Percentiles rank a stretch among this genome's conserved stretches.
These are phyloP conservation scores for Metopolophium dirhodum DNA, from an alignment of 1,140 invertebrate species.

Conservation along the genomic window DNA sequence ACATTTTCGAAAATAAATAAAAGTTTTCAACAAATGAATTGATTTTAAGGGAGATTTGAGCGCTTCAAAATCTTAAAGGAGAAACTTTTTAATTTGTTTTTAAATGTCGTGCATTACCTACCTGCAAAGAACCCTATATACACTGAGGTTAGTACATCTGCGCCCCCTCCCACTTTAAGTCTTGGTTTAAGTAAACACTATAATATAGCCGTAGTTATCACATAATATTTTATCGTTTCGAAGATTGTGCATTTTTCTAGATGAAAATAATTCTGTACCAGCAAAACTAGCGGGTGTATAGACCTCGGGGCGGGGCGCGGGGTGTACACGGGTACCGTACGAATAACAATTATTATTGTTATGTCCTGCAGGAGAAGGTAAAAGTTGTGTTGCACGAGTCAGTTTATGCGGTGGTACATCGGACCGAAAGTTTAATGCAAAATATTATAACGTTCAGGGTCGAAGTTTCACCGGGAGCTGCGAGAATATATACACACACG, in stretches of 20 bases:
- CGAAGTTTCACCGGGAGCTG: constrained; percentile 26
- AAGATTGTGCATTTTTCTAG: background rate
- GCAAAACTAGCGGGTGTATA: background rate
- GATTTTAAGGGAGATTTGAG: too few species aligned
- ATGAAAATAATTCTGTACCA: background rate
- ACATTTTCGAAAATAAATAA: too few species aligned
- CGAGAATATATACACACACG: background rate
- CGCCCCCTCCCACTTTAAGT: background rate
- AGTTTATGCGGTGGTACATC: background rate
- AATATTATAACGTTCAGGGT: constrained; percentile 7
- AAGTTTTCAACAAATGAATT: background rate
- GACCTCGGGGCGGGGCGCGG: too few species aligned
- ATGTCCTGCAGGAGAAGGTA: background rate
- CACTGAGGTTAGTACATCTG: background rate
- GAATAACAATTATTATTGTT: background rate
- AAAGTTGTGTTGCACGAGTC: background rate
- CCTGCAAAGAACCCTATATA: background rate
- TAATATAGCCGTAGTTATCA: background rate
- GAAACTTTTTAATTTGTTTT: background rate
- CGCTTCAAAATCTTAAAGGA: background rate
- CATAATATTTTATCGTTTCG: background rate
- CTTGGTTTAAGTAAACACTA: background rate
- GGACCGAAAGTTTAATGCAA: constrained; percentile 14
- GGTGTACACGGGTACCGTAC: background rate
- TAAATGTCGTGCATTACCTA: background rate